These are phyloP conservation scores for Apis dorsata DNA, from an alignment of 1,140 invertebrate genomes.

Conservation along the genomic window DNA sequence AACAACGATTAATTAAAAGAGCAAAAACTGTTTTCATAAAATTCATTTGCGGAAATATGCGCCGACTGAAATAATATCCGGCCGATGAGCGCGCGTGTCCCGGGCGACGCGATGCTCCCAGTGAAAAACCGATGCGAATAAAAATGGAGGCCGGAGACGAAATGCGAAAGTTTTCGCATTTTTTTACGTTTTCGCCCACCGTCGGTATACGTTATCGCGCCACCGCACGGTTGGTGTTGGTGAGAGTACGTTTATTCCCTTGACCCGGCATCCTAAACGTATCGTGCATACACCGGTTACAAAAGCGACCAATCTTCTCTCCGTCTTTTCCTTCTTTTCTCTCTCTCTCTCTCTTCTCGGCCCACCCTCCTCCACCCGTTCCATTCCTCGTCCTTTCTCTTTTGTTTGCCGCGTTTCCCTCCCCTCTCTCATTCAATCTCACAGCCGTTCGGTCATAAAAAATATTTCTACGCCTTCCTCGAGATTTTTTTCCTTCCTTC, in stretches of 20 bases:
- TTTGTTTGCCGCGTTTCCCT: slow-evolving; percentile 17
- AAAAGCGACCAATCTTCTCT: slow-evolving; percentile 49
- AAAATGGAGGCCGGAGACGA: slow-evolving; percentile 57
- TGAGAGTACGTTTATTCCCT: slow-evolving; percentile 34
- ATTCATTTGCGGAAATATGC: slow-evolving; percentile 81
- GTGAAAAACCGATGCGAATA: slow-evolving; percentile 59
- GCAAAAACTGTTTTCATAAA: slow-evolving; percentile 80
- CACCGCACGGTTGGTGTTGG: background rate
- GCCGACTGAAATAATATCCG: slow-evolving; percentile 80
- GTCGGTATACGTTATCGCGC: slow-evolving; percentile 44
- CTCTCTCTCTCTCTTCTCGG: background rate
- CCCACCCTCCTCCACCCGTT: background rate
- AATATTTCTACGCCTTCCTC: slow-evolving; percentile 55
- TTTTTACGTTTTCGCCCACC: slow-evolving; percentile 71
- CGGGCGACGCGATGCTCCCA: slow-evolving; percentile 37
- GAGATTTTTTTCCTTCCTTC: slow-evolving; percentile 46
- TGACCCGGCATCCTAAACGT: slow-evolving; percentile 46
- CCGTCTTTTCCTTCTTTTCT: slow-evolving; percentile 27
- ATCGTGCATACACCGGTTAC: slow-evolving; percentile 45
- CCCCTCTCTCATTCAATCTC: slow-evolving; percentile 44
- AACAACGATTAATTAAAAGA: slow-evolving; percentile 80
- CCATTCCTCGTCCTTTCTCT: slow-evolving; percentile 1
- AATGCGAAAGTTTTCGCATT: slow-evolving; percentile 77
- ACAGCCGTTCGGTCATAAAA: slow-evolving; percentile 57
- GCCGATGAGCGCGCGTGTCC: slow-evolving; percentile 66